Evolutionary conservation across 2,888 invertebrate species (phyloP).

Genomic region (Encarsia formosa): DNA sequence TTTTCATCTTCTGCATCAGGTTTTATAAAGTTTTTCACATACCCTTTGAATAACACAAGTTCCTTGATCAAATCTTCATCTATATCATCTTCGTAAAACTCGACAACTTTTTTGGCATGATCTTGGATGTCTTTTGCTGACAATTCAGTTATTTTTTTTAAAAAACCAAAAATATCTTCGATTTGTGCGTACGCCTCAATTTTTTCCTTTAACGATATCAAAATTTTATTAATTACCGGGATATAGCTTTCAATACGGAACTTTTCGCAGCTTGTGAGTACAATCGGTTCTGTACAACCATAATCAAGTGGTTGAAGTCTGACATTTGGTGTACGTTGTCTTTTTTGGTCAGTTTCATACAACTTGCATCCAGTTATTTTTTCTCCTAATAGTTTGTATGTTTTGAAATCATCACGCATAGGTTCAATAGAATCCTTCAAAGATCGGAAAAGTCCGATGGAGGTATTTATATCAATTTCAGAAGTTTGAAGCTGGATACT

Average conservation of each 20-base stretch:
- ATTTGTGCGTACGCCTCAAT: background rate
- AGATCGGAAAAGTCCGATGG: conserved; percentile 6
- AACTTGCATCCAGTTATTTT: background rate
- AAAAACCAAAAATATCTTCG: background rate
- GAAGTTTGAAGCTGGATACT: conserved; percentile 14
- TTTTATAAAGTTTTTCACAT: background rate
- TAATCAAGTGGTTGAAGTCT: background rate
- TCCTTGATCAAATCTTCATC: background rate
- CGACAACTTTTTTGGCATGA: background rate
- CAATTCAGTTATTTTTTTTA: background rate
- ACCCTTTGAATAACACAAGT: background rate
- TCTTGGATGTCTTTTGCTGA: background rate
- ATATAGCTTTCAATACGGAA: background rate
- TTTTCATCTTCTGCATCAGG: background rate
- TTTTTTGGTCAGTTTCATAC: background rate
- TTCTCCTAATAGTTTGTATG: background rate
- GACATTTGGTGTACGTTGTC: background rate
- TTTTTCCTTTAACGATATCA: background rate
- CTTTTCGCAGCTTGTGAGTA: background rate
- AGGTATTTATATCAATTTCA: conserved; percentile 7
- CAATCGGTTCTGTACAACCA: background rate
- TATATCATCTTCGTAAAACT: background rate
- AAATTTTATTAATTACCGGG: background rate
- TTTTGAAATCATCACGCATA: background rate
- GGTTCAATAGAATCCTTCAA: conserved; percentile 7